Base-by-base conservation (phyloP, 2,113 vertebrate genomes). In the Ophiodon elongatus region DNA sequence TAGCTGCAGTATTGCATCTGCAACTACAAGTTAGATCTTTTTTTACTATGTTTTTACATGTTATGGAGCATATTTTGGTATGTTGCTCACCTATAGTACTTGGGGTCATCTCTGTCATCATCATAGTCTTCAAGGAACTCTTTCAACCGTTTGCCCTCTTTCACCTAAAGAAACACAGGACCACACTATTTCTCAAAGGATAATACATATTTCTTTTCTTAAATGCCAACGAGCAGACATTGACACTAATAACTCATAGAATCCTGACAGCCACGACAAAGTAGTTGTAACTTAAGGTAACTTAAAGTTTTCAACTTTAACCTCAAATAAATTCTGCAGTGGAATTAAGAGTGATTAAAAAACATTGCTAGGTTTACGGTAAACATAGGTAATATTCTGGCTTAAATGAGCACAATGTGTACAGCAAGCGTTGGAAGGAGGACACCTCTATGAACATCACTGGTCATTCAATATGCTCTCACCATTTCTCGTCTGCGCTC, bases 91-190 rank as follows among this genome's bases (percentile, higher is more conserved):
- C 97, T 97, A 91, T 99, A 99, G 84, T 99, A 99, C 89, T 99
- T 99, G 33, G 97, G 98, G 93, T 99, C 98, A 89, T 99, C 98
- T 94, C 98, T 92, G 78, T 99, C 98, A 86, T 99, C 98, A 86
- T 99, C 98, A 76, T 99, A 99, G 87, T 99, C 98, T 95, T 99
- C 98, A 85, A 99, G 95, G 88, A 99, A 99, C 92, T 99, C 98
- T 93, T 99, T 99, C 60, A 99, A 92, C 68, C 98, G 93, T 92
- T 99, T 99, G 71, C 97, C 98, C 95, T 99, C 98, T 95, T 99
- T 99, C 83, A 97, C 93, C 98, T 99, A 83, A 83, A 74, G 35
- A 59, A 60, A 72, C 13, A 86, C 10, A 82, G 5, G 27, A 47
- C 15, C 52, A 60, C n/a, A 6, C 25, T 52, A 60, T 23, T 56